phyloP scores from a whole-genome alignment of 2,888 invertebrate genomes.

The Lithosia quadra region DNA sequence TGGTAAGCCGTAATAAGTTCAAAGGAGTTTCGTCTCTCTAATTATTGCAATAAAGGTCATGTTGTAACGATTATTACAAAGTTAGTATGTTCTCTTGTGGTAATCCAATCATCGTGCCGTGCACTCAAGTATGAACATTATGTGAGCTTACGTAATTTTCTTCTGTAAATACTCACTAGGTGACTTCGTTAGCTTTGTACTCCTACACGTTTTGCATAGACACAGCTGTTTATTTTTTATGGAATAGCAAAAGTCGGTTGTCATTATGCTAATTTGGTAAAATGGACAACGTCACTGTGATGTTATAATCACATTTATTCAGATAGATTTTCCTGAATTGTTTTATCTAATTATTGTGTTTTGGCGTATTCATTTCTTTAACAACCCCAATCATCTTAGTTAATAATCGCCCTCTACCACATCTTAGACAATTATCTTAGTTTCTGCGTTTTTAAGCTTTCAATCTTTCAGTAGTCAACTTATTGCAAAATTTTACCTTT shows the following conservation, averaged over 20 bases:
- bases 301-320: no score
- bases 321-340: no score
- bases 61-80: slow-evolving; percentile 46
- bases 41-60: slow-evolving; percentile 47
- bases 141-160: slow-evolving; percentile 40
- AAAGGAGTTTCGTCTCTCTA: slow-evolving; percentile 42
- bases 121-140: slow-evolving; percentile 34
- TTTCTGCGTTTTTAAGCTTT: no score
- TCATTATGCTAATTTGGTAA: not conserved
- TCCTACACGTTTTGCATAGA: not conserved
- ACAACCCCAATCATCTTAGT: no score
- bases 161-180: slow-evolving; percentile 8
- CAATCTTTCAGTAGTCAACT: no score
- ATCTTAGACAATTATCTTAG: no score
- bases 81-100: slow-evolving; percentile 43
- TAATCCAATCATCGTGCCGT: slow-evolving; percentile 48
- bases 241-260: not conserved
- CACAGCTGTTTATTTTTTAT: not conserved
- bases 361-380: no score
- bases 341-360: no score
- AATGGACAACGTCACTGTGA: no score
- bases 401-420: no score
- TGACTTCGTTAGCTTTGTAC: not conserved
- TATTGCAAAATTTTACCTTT: no score
- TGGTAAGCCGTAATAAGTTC: slow-evolving; percentile 39